Conservation (phyloP, 1,140 invertebrate genomes). For the Hirudo medicinalis region DNA sequence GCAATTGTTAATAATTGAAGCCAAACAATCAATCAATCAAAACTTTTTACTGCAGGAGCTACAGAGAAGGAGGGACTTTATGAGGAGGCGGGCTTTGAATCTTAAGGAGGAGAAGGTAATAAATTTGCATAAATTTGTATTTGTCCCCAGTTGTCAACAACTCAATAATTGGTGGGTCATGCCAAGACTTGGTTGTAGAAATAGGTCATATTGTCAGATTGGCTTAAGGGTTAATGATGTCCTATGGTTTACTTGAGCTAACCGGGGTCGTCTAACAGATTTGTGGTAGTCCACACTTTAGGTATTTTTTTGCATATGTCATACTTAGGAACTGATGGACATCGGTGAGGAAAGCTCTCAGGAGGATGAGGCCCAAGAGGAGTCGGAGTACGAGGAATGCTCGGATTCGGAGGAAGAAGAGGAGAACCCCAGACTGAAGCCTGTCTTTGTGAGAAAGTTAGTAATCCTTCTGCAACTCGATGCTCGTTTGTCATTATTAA, state of each 20-base stretch:
- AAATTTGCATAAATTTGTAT: neutral
- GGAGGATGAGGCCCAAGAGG: constrained; percentile 52
- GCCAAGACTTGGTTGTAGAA: neutral
- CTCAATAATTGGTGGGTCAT: too few species aligned
- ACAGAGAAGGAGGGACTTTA: constrained; percentile 57
- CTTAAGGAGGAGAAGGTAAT: constrained; percentile 51
- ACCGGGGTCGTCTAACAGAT: neutral
- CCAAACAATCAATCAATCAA: neutral
- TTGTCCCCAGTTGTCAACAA: too few species aligned
- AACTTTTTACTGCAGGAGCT: constrained; percentile 48
- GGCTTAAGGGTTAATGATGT: neutral
- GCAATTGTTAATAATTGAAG: neutral
- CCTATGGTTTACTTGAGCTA: neutral
- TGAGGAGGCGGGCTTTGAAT: constrained; percentile 55
- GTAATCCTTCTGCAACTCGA: constrained; percentile 16
- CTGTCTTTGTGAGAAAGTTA: constrained; percentile 83
- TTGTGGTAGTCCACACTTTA: neutral
- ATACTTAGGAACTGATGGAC: constrained; percentile 47
- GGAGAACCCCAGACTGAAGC: constrained; percentile 74
- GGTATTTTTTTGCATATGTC: too few species aligned
- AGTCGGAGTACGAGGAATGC: constrained; percentile 47
- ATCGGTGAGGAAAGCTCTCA: constrained; percentile 57
- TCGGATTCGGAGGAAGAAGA: constrained; percentile 66
- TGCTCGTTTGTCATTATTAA: too few species aligned
- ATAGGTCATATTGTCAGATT: neutral